Conservation (phyloP, 2,797 vertebrate species). For the Myioborus melanocephalus region DNA sequence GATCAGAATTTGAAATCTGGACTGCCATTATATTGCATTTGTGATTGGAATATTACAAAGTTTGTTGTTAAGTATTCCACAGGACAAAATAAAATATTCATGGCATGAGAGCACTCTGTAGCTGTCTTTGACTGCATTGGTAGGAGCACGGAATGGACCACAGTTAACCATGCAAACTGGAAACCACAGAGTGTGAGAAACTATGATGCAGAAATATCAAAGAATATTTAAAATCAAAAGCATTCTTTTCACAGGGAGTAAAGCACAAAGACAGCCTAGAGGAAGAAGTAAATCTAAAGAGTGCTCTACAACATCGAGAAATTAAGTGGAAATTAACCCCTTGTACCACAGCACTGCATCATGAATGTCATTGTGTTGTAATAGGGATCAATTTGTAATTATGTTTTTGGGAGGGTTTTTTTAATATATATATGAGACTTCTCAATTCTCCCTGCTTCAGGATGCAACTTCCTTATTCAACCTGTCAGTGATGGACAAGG, state of each 20-base stretch:
- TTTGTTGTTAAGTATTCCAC: neutral
- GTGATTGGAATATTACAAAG: neutral
- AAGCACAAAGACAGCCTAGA: neutral
- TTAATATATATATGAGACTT: neutral
- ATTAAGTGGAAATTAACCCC: neutral
- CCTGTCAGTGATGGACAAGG: neutral
- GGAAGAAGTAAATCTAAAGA: neutral
- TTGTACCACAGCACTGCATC: neutral
- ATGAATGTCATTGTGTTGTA: neutral
- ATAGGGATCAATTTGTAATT: neutral
- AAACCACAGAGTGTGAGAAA: neutral
- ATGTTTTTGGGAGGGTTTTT: neutral
- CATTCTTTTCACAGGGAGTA: neutral
- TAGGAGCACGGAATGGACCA: neutral
- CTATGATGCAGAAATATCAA: neutral
- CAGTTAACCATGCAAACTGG: neutral
- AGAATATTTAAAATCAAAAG: neutral
- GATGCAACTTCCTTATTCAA: neutral
- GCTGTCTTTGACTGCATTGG: neutral
- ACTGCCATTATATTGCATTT: neutral
- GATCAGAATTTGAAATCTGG: neutral
- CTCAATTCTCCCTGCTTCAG: neutral
- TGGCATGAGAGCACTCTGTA: fast-evolving
- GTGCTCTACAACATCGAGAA: neutral
- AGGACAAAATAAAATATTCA: neutral